A percentile compares a stretch with the other conserved stretches of the same genome.
Evolutionary conservation across 2,113 vertebrate genomes (phyloP).

Genomic region (Pterocles burchelli): DNA sequence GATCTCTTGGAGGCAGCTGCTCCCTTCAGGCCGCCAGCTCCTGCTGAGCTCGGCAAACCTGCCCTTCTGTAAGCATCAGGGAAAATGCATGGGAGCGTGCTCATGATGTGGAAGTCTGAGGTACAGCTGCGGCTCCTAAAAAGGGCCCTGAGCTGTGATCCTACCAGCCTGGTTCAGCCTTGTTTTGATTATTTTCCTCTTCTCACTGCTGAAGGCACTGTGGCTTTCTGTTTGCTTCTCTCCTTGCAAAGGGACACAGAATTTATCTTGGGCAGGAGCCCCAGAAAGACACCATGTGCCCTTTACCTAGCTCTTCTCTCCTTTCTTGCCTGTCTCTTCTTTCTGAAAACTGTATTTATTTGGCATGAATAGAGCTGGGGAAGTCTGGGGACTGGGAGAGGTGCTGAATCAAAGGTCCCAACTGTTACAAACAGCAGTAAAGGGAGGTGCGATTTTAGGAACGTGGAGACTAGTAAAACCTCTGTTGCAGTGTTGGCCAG

Average conservation of each 20-base stretch:
- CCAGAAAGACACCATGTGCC: neutral
- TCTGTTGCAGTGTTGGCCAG: neutral
- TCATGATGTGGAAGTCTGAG: neutral
- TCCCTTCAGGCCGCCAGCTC: neutral
- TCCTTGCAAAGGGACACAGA: neutral
- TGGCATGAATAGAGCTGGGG: neutral
- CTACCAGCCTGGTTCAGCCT: neutral
- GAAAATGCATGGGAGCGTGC: neutral
- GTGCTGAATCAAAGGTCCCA: neutral
- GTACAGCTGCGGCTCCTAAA: neutral
- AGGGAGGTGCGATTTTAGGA: neutral
- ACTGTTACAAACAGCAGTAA: neutral
- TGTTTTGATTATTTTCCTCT: neutral
- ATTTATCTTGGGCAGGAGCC: neutral
- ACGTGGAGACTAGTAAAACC: neutral
- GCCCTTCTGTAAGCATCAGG: neutral
- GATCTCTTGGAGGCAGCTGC: neutral
- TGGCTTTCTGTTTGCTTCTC: neutral
- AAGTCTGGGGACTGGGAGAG: neutral
- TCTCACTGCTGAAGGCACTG: neutral
- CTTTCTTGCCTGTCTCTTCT: neutral
- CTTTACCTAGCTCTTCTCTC: neutral
- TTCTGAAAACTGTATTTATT: neutral
- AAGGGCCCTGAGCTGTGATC: neutral
- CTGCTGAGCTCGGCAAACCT: neutral